Percentiles rank a stretch among this genome's conserved stretches.
These are phyloP conservation scores for Paracyclopina nana DNA, from an alignment of 1,140 invertebrate genomes.

Conservation along the genomic window DNA sequence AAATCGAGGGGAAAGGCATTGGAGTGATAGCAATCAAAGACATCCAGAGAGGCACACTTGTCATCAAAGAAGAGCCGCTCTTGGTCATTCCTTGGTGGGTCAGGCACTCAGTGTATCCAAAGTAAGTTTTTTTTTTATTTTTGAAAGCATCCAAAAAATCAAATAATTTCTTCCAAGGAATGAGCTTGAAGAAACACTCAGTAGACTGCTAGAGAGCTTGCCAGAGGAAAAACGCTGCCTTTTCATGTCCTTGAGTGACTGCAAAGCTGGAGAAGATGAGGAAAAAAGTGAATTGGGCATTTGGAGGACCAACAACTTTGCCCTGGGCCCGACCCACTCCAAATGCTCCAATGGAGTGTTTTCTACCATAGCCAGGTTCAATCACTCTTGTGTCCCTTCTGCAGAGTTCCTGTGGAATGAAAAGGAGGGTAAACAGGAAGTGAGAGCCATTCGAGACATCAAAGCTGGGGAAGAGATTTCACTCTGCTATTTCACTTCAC, in stretches of 20 bases:
- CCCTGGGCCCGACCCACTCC: background rate
- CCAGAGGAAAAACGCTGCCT: background rate
- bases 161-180: background rate
- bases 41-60: background rate
- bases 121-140: background rate
- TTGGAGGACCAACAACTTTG: constrained; percentile 16
- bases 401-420: constrained; percentile 15
- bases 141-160: background rate
- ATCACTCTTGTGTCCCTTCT: constrained; percentile 12
- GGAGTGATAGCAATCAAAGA: background rate
- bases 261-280: background rate
- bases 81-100: background rate
- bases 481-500: background rate
- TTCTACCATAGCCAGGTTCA: background rate
- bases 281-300: constrained; percentile 14
- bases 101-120: background rate
- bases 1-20: background rate
- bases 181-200: background rate
- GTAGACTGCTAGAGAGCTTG: background rate
- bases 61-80: background rate
- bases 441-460: background rate
- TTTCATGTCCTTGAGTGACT: background rate
- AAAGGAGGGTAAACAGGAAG: background rate
- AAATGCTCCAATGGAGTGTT: constrained; percentile 8
- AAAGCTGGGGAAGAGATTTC: background rate